Percentiles rank a stretch among this genome's conserved stretches.
These are phyloP conservation scores for Cyprinodon brontotheroides DNA, from an alignment of 2,113 vertebrate genomes.

Conservation along the genomic window DNA sequence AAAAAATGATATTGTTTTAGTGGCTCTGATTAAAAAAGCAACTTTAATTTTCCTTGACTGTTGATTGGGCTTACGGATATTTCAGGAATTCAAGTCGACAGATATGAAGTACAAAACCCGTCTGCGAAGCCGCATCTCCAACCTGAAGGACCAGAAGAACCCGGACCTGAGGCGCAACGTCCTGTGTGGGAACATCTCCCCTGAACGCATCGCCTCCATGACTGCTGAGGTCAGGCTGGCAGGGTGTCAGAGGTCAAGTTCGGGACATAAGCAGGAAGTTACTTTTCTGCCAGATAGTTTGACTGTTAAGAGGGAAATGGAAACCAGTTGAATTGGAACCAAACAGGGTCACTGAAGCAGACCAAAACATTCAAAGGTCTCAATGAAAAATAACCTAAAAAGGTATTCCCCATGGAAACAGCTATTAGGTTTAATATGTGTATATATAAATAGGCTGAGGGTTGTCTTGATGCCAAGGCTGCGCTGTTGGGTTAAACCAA, in stretches of 20 bases:
- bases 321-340: neutral
- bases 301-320: neutral
- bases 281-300: neutral
- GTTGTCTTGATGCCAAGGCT: too few species aligned
- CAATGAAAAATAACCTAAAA: too few species aligned
- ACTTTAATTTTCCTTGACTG: constrained; percentile 80
- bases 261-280: neutral
- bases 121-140: constrained; percentile 92
- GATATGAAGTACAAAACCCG: constrained; percentile 94
- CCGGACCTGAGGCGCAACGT: constrained; percentile 90
- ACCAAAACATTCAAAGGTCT: too few species aligned
- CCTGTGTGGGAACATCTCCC: constrained; percentile 86
- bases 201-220: constrained; percentile 90
- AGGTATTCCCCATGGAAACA: too few species aligned
- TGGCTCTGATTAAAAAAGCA: too few species aligned
- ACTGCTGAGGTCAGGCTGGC: constrained; percentile 85
- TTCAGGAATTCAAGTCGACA: constrained; percentile 89
- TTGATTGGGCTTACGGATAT: constrained; percentile 81
- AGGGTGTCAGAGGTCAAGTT: neutral
- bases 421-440: too few species aligned
- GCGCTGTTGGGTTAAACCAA: too few species aligned
- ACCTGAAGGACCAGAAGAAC: constrained; percentile 96
- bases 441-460: too few species aligned
- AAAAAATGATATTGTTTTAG: too few species aligned
- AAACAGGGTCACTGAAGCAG: too few species aligned